Evolutionary conservation across 2,797 vertebrate genomes (phyloP), one percentile per base, ranked within the genome.

Genomic region (Falco concolor): DNA sequence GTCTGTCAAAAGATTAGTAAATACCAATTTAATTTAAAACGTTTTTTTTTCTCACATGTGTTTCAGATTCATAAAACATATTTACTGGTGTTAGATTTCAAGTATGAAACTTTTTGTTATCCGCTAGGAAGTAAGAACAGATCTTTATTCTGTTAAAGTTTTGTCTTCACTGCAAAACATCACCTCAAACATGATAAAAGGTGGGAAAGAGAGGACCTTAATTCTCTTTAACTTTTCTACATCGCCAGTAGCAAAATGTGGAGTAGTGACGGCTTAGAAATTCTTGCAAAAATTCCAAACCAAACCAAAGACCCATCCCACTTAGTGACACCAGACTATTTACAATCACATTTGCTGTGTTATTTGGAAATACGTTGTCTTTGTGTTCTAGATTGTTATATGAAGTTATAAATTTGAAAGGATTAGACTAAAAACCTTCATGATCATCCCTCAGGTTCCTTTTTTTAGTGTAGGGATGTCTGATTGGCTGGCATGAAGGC

Each of bases 221-320:
- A 49, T 68, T 87, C 9, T 50, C 34, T 53, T 61, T 59, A 84
- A 45, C 17, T 52, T 53, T 82, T 84, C 47, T 76, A 13, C 25
- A 34, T 63, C 85, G 12, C 4, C 21, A 45, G 14, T 45, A 49
- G 5, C 12, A 49, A 77, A 74, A 86, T 22, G 4, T 47, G 44
- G 20, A 47, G 7, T 22, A 44, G 3, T 42, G 34, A 74, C 70
- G 34, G 20, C 14, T 72, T 68, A 72, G 18, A 75, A 81, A 61
- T 87, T 74, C 34, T 67, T 42, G 8, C 17, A 65, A 85, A 59
- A 60, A 47, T 49, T n/a, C 20, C 32, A 74, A 57, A 20, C 4
- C 1, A 15, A 82, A 65, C 3, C 38, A 82, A 59, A 44, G 27
- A 1, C 3, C 0, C 7, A 25, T 36, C 30, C 44, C 2, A 7